These are phyloP conservation scores for Pollenia angustigena DNA, from an alignment of 2,888 invertebrate genomes.

Conservation along the genomic window DNA sequence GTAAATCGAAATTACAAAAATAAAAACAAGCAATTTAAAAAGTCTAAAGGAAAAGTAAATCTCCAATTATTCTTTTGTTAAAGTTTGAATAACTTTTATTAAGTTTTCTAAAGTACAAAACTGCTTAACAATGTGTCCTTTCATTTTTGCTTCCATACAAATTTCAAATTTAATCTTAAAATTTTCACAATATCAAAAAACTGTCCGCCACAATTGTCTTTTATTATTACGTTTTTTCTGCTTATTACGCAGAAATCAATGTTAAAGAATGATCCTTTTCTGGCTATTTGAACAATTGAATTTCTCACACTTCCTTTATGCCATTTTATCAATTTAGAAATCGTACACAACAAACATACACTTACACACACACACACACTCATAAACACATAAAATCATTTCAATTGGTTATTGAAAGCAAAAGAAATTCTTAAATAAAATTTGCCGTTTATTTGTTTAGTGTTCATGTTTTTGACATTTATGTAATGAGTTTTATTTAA, in stretches of 20 bases:
- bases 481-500: conserved; percentile 73
- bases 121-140: neutral
- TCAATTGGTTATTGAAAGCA: conserved; percentile 6
- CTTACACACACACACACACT: neutral
- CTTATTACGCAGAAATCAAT: conserved; percentile 64
- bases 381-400: neutral
- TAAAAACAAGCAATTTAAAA: too few relatives aligned
- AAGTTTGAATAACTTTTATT: neutral
- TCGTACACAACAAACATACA: neutral
- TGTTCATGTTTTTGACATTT: conserved; percentile 70
- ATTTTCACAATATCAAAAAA: conserved; percentile 12
- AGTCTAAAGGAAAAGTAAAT: too few relatives aligned
- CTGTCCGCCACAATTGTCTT: conserved; percentile 51
- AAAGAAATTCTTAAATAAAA: conserved; percentile 26
- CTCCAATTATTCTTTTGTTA: too few relatives aligned
- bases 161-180: conserved; percentile 23
- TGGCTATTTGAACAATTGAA: conserved; percentile 58
- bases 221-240: conserved; percentile 42
- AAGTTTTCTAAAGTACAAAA: neutral
- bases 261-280: conserved; percentile 64
- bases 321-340: conserved; percentile 19
- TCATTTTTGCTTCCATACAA: conserved; percentile 7
- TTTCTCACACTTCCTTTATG: conserved; percentile 57
- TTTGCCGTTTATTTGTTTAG: conserved; percentile 61
- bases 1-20: too few relatives aligned